A percentile compares a stretch with the other conserved stretches of the same genome.
These are phyloP conservation scores for Andrena chrysosceles DNA, from an alignment of 2,888 invertebrate genomes.

Conservation along the genomic window DNA sequence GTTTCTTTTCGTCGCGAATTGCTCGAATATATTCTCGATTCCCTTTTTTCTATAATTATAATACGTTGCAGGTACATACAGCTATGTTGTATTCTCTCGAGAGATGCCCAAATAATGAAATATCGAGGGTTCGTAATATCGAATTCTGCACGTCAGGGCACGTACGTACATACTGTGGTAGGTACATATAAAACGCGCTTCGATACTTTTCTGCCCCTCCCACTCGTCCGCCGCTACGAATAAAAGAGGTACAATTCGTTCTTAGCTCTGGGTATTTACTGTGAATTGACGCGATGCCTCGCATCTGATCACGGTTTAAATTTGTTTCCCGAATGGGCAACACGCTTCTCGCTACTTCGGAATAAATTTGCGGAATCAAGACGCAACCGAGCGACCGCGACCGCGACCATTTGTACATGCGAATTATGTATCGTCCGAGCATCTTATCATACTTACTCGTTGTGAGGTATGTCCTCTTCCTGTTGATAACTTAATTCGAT, in stretches of 20 bases:
- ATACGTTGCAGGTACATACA: background rate
- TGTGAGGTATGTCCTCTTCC: constrained; percentile 95
- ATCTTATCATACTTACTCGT: constrained; percentile 90
- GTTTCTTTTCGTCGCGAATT: constrained; percentile 16
- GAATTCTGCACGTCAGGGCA: background rate
- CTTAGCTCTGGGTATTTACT: background rate
- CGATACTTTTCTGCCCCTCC: constrained; percentile 18
- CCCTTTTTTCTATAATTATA: background rate
- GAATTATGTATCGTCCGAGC: no score
- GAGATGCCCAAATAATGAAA: background rate
- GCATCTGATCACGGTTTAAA: no score
- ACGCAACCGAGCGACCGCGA: no score
- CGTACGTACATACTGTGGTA: background rate
- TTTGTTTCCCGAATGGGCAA: no score
- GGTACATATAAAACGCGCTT: background rate
- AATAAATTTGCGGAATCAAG: no score
- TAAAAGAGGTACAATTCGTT: background rate
- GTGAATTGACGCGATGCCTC: no score
- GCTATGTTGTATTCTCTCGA: background rate
- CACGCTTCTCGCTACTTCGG: no score
- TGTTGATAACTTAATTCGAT: constrained; percentile 88
- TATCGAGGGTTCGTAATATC: background rate
- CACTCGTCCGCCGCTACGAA: background rate
- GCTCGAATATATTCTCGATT: background rate
- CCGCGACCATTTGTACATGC: no score